Base-by-base conservation (phyloP, 1,140 invertebrate genomes). In the Mya arenaria region DNA sequence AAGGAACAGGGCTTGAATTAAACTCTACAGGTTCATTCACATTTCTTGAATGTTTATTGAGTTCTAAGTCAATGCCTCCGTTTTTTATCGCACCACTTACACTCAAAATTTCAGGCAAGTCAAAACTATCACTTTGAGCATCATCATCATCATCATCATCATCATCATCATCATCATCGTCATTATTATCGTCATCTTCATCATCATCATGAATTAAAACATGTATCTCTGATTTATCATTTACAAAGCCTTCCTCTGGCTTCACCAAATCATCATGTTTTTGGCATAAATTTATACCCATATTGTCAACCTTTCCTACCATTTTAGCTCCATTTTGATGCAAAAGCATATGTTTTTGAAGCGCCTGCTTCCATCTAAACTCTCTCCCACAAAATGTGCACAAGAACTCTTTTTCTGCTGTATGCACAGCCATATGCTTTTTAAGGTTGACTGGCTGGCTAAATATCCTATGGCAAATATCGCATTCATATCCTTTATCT, bases 311-410 rank as follows among this genome's bases (percentile, higher is more conserved):
- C 71, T n/a, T 23, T 37, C 19, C 28, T 37, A n/a, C 28, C 25
- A 60, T 23, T 8, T 41, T 15, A n/a, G 30, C 58, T 30, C 0
- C 6, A 6, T 4, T 23, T 62, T 58, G 34, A 66, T 80, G 66
- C 19, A 60, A 30, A 28, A 56, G 32, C 36, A 66, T 62, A 36
- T 80, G 65, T 48, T 69, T 80, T 23, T 60, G 62, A 1, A 69
- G 23, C 17, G 75, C 75, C 36, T 80, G 65, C 25, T 80, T 80
- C 77, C 77, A 69, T 32, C 52, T 5, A 48, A 80, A 71, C 23
- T 80, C 55, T 56, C 66, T 32, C 32, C 66, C 37, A 60, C 77
- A 69, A 13, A 52, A 15, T 32, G 23, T 34, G 52, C 75, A 78
- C 4, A 36, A 5, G 30, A 34, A 68, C 23, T 78, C 44, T 36